A percentile compares a stretch with the other conserved stretches of the same genome.
phyloP scores from a whole-genome alignment of 1,140 invertebrate species.

The Lepeophtheirus salmonis region DNA sequence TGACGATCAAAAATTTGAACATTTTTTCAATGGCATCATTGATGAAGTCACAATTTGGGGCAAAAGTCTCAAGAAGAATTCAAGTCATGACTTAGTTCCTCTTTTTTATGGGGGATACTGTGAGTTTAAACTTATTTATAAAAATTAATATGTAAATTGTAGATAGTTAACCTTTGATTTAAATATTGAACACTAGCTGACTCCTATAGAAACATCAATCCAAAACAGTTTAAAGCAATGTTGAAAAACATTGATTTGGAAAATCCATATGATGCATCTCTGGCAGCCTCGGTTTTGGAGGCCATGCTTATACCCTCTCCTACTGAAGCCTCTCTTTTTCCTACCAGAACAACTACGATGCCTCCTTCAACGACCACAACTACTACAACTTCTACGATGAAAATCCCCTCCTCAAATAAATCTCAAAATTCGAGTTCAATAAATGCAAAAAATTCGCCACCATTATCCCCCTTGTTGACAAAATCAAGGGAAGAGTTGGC shows the following conservation, averaged over 20 bases:
- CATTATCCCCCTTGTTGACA: neutral
- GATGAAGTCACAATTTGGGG: constrained; percentile 14
- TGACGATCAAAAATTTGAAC: neutral
- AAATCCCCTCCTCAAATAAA: neutral
- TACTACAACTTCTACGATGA: no score
- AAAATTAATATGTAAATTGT: neutral
- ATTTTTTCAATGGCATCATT: neutral
- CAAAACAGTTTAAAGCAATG: constrained; percentile 12
- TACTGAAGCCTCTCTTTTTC: constrained; percentile 6
- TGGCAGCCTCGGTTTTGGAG: constrained; percentile 8
- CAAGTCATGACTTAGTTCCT: neutral
- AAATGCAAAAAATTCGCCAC: no score
- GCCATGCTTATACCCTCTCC: constrained; percentile 14
- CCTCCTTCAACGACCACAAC: neutral
- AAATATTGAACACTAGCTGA: no score
- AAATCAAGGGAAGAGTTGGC: neutral
- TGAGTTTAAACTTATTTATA: neutral
- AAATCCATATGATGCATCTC: neutral
- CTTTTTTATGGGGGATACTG: constrained; percentile 9
- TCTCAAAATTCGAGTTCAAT: no score
- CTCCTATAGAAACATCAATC: constrained; percentile 6
- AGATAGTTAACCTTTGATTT: neutral
- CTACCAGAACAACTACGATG: constrained; percentile 10
- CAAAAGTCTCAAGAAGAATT: neutral
- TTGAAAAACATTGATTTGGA: constrained; percentile 4